Evolutionary conservation across 2,888 invertebrate genomes (phyloP), one percentile per base, ranked within the genome.

Genomic region (Tetropium fuscum): DNA sequence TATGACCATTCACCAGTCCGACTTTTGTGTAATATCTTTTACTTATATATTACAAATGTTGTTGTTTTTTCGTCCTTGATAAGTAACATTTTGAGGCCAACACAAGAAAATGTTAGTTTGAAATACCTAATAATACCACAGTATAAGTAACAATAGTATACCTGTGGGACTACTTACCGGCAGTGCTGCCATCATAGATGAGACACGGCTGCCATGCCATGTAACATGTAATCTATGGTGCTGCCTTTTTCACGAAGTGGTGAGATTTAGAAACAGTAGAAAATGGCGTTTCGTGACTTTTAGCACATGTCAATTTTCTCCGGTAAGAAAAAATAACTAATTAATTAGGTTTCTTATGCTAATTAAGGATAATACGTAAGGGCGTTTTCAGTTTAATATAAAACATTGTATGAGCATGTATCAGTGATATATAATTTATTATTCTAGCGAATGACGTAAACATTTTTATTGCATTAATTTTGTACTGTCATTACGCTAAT

Each of bases 301-400:
- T 80, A 80, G 76, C 80, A 80, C 80, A 80, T 81, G 81, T 79
- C 78, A 79, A 70, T 75, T 74, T 73, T 68, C 74, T 78, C 78
- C 77, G 79, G 81, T 80, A 76, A 80, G 80, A 64, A 64, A 61
- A 63, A 55, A 53, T 22, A 41, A 43, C 41, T 59, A 60, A 55
- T 40, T 54, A 34, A 2, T 15, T 16, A 18, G 41, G 25, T 48
- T 48, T 30, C 30, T 20, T 36, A 8, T 36, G 4, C 20, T 7
- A 22, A 2, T 19, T 10, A 19, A 25, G n/a, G 30, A 13, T 19
- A 7, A 7, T 19, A 10, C 13, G n/a, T 7, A 20, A 8, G 3
- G 15, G 34, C 34, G 43, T 53, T 55, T 51, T 27, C 22, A 53
- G 40, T 25, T 38, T 36, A 16, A 8, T 16, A 2, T 36, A 18